Base-by-base conservation (phyloP, 2,797 vertebrate genomes). In the Epinephelus awoara region DNA sequence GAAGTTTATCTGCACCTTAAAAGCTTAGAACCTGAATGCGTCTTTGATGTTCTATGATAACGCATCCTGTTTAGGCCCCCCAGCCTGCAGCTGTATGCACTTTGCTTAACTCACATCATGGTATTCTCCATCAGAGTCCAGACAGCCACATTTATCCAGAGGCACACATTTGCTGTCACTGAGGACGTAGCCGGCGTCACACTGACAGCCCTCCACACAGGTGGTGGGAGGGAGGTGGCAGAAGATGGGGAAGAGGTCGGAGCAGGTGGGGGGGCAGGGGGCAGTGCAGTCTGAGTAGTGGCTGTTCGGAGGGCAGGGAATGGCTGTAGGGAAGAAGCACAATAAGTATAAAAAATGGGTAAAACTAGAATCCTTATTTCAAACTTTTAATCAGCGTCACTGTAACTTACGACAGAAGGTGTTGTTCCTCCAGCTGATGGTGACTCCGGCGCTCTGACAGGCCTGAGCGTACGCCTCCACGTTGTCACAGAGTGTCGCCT, bases 151-250 rank as follows among this genome's bases (percentile, higher is more conserved):
- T 51, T 88, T 66, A n/a, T 67, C 62, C 80, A 93, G 86, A 3
- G 67, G 65, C 46, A 97, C 94, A 55, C 97, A 97, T 4, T 80
- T 84, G 58, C 58, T 71, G 23, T 96, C 95, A 1, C 92, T 97
- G 42, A 97, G 94, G 78, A 97, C 93, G 0, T 92, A 94, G 67
- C 94, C 93, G 0, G 90, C 81, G 5, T 95, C 18, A 15, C 97
- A 98, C 51, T 92, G 71, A 23, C 97, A 98, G 18, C 96, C 97
- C 76, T 97, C 96, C 11, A 94, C 83, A 2, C 97, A 97, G 47
- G 80, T 12, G 3, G 86, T 90, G 14, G 95, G 80, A 0, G 93
- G 94, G 6, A 94, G 80, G 21, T 92, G 92, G 77, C 96, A 97
- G 88, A 58, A 82, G 40, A 91, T 52, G 29, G 94, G 94, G 72